Conservation (phyloP, 2,797 vertebrate species). For the Bovichtus diacanthus region DNA sequence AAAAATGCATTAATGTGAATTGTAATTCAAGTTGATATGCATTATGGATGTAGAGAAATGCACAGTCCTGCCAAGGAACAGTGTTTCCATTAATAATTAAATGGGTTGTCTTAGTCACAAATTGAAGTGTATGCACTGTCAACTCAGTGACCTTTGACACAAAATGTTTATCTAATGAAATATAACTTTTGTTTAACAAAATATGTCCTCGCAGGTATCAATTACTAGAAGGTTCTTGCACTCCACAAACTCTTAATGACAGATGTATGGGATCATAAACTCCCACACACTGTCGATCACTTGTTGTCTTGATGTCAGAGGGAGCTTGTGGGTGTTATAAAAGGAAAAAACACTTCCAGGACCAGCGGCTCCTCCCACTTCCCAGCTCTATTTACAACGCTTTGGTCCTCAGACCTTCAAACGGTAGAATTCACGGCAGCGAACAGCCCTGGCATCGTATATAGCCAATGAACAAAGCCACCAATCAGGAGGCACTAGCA, state of each 20-base stretch:
- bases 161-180: conserved; percentile 3
- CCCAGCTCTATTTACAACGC: not conserved
- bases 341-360: not conserved
- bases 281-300: not conserved
- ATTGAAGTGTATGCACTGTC: not conserved
- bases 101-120: not conserved
- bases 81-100: conserved; percentile 15
- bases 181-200: not conserved
- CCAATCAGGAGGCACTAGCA: too few relatives aligned
- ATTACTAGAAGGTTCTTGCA: not conserved
- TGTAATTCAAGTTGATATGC: conserved; percentile 44
- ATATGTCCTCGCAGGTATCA: not conserved
- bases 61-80: not conserved
- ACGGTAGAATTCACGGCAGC: not conserved
- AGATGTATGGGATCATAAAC: not conserved
- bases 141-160: not conserved
- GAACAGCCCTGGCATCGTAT: not conserved
- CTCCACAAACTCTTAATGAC: not conserved
- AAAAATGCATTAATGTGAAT: conserved; percentile 62
- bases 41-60: conserved; percentile 36
- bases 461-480: too few relatives aligned
- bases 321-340: not conserved
- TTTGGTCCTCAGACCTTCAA: not conserved
- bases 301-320: not conserved
- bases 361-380: too few relatives aligned